These are phyloP conservation scores for Poeciliopsis retropinna DNA, from an alignment of 2,113 vertebrate genomes.

Conservation along the genomic window DNA sequence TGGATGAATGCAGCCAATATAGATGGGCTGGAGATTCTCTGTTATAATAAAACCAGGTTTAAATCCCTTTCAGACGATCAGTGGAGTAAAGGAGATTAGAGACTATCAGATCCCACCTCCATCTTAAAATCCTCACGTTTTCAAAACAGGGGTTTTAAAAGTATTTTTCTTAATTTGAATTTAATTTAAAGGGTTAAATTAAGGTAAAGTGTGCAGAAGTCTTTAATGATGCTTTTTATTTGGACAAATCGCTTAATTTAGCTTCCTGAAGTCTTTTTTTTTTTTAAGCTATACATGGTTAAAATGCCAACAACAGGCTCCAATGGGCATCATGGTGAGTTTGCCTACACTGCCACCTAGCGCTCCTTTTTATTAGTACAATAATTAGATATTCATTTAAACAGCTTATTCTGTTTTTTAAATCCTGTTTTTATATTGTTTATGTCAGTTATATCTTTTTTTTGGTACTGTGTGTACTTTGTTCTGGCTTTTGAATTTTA, in stretches of 20 bases:
- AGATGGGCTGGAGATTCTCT: constrained; percentile 3
- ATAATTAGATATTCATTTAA: background rate
- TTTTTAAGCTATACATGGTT: too few relatives aligned
- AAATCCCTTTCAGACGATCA: constrained; percentile 26
- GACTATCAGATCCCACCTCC: background rate
- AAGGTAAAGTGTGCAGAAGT: background rate
- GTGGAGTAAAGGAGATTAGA: background rate
- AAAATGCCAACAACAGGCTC: background rate
- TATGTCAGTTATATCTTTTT: too few relatives aligned
- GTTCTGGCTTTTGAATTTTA: too few relatives aligned
- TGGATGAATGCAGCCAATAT: background rate
- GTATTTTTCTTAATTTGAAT: too few relatives aligned
- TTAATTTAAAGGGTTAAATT: background rate
- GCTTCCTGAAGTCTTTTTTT: too few relatives aligned
- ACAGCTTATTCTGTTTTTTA: too few relatives aligned
- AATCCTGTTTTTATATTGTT: too few relatives aligned
- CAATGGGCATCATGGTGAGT: background rate
- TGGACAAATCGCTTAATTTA: background rate
- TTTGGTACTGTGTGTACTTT: too few relatives aligned
- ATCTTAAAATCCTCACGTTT: background rate
- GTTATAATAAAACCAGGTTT: background rate
- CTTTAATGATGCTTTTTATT: background rate
- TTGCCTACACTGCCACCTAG: constrained; percentile 59
- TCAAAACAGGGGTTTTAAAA: background rate
- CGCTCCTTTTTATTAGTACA: constrained; percentile 29